phyloP scores from a whole-genome alignment of 2,888 invertebrate genomes.

The Clitarchus hookeri region DNA sequence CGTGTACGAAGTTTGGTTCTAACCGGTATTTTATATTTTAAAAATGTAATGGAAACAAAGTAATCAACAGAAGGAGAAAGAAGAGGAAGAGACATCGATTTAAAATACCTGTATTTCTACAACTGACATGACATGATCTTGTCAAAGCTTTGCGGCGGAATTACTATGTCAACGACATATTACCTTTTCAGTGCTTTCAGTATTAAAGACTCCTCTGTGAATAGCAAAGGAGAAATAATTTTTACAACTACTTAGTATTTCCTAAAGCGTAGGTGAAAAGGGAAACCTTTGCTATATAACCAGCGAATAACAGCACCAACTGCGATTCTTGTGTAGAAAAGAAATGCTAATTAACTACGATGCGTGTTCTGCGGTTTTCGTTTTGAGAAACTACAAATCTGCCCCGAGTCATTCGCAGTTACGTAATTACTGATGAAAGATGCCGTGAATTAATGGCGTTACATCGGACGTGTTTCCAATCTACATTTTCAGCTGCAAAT shows the following conservation, averaged over 20 bases:
- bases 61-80: too few species aligned
- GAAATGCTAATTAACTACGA: neutral
- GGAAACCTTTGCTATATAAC: neutral
- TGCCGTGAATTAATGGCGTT: neutral
- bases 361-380: conserved; percentile 7
- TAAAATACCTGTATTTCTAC: too few species aligned
- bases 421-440: conserved; percentile 7
- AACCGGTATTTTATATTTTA: too few species aligned
- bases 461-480: conserved; percentile 6
- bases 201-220: too few species aligned
- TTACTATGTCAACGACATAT: too few species aligned
- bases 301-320: neutral
- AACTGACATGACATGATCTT: too few species aligned
- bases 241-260: neutral
- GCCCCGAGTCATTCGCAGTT: neutral
- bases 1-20: too few species aligned
- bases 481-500: neutral
- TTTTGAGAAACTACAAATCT: neutral
- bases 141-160: too few species aligned
- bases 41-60: too few species aligned
- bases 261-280: neutral
- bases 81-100: too few species aligned
- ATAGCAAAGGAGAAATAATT: too few species aligned
- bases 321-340: neutral
- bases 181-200: too few species aligned